These are phyloP conservation scores for Galeruca laticollis DNA, from an alignment of 2,888 invertebrate genomes.

Conservation along the genomic window DNA sequence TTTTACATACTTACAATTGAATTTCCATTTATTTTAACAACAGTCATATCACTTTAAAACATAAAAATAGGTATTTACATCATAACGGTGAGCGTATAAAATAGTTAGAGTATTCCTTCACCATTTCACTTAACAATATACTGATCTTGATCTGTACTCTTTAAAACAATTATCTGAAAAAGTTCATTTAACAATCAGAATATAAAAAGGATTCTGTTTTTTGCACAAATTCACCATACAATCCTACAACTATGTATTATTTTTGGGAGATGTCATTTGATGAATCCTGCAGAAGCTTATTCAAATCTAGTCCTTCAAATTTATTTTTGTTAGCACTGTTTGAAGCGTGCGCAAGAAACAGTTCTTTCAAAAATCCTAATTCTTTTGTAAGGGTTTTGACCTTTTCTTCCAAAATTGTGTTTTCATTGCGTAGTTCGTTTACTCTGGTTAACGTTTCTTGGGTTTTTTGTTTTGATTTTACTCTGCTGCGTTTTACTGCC, in stretches of 20 bases:
- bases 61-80: background rate
- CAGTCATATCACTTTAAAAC: background rate
- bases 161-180: background rate
- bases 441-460: slow-evolving; percentile 83
- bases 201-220: background rate
- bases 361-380: slow-evolving; percentile 82
- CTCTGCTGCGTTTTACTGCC: slow-evolving; percentile 87
- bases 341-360: slow-evolving; percentile 85
- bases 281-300: slow-evolving; percentile 70
- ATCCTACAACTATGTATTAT: slow-evolving; percentile 19
- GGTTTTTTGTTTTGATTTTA: slow-evolving; percentile 81
- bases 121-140: background rate
- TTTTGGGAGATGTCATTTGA: slow-evolving; percentile 41
- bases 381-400: slow-evolving; percentile 86
- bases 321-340: slow-evolving; percentile 69
- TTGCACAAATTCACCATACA: background rate
- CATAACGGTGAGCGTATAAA: too few species aligned
- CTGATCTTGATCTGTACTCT: background rate
- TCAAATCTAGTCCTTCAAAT: slow-evolving; percentile 71
- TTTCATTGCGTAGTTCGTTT: slow-evolving; percentile 81
- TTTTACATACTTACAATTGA: too few species aligned
- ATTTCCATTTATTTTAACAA: too few species aligned
- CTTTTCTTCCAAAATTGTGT: slow-evolving; percentile 83
- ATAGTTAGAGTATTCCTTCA: background rate
- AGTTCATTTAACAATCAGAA: background rate